Evolutionary conservation across 2,113 vertebrate genomes (phyloP).

Genomic region (Phoxinus phoxinus): DNA sequence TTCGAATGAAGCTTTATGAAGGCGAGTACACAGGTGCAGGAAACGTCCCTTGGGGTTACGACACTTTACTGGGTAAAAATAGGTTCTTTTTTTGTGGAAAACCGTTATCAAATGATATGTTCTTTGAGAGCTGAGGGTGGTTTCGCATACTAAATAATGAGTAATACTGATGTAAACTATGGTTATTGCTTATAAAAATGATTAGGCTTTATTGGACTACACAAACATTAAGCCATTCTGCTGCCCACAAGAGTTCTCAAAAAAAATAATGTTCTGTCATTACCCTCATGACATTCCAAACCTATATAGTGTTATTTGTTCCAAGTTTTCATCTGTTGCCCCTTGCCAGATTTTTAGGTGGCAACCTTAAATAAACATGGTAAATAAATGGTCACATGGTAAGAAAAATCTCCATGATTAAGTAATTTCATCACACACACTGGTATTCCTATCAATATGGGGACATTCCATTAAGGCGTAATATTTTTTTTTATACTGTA

Average conservation of each 20-base stretch:
- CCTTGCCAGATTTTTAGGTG: no score
- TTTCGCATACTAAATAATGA: no score
- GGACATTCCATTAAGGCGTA: no score
- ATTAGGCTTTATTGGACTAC: background rate
- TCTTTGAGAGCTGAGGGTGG: background rate
- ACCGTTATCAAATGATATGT: background rate
- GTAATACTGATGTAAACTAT: background rate
- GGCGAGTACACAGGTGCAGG: conserved; percentile 21
- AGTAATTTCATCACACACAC: no score
- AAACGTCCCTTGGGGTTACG: background rate
- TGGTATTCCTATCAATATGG: no score
- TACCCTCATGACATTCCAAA: background rate
- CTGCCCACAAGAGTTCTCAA: background rate
- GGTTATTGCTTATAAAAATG: background rate
- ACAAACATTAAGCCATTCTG: background rate
- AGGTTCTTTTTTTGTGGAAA: background rate
- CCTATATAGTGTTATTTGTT: background rate
- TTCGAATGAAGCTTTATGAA: conserved; percentile 36
- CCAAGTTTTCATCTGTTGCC: no score
- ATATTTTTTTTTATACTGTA: no score
- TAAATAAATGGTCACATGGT: no score
- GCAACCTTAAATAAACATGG: no score
- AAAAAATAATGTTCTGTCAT: background rate
- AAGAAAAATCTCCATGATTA: no score
- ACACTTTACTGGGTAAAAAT: background rate